Conservation (phyloP, 2,113 vertebrate genomes). For the Mugil cephalus region DNA sequence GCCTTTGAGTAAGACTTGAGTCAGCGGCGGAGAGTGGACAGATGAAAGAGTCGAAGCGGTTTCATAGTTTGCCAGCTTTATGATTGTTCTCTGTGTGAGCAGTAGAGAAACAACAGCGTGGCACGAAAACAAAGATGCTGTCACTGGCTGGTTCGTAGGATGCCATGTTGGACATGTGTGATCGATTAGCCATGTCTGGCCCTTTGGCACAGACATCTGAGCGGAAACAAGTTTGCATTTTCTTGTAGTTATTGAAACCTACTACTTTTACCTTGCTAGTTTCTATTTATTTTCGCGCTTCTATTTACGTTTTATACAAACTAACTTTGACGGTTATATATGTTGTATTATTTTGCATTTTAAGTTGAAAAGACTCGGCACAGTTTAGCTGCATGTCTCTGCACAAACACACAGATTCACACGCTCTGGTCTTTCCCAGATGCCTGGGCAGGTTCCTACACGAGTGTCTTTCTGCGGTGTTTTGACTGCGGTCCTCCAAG, state of each 20-base stretch:
- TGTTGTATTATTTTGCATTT: too few species aligned
- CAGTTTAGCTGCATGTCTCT: neutral
- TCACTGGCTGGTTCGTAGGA: slow-evolving; percentile 2
- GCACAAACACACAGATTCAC: slow-evolving; percentile 12
- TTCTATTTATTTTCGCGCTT: too few species aligned
- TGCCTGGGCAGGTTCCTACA: slow-evolving; percentile 68
- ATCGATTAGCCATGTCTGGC: slow-evolving; percentile 33
- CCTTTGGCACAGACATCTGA: neutral
- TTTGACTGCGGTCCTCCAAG: slow-evolving; percentile 57
- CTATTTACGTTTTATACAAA: too few species aligned
- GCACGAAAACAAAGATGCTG: slow-evolving; percentile 35
- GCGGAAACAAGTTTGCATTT: too few species aligned
- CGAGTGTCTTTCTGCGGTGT: slow-evolving; percentile 9
- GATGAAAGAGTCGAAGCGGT: slow-evolving; percentile 42
- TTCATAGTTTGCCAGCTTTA: slow-evolving; percentile 48
- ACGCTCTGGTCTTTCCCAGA: slow-evolving; percentile 46
- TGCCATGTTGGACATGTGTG: slow-evolving; percentile 10
- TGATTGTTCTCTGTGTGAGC: slow-evolving; percentile 23
- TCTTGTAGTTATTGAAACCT: too few species aligned
- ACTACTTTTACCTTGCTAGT: too few species aligned
- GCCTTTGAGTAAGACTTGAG: slow-evolving; percentile 26
- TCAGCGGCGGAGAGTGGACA: slow-evolving; percentile 2
- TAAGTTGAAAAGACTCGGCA: too few species aligned
- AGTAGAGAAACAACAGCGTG: slow-evolving; percentile 20
- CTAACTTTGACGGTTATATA: too few species aligned